Evolutionary conservation across 2,797 vertebrate genomes (phyloP), one percentile per base, ranked within the genome.

Genomic region (Lutjanus campechanus): DNA sequence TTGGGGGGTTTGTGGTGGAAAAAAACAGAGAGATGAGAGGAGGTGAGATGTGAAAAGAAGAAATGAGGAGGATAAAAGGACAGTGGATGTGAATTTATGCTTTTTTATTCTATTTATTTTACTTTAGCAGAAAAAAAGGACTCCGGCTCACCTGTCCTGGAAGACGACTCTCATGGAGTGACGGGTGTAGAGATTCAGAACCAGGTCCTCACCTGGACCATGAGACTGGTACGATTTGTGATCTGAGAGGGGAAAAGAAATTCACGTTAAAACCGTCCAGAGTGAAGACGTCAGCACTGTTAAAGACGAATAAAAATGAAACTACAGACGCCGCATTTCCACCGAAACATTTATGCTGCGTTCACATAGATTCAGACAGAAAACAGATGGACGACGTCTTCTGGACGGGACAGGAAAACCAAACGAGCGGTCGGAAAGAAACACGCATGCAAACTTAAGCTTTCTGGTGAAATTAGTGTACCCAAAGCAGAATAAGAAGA

Each of bases 161-260:
- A 93, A 94, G 29, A 93, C 70, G 53, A 95, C 79, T 12, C 83
- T 79, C 4, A 55, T 1, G 0, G 94, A 89, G 54, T 77, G 88
- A 1, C 6, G 2, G 0, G 91, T 95, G 85, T 89, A 22, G 1
- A 95, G 89, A 7, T 94, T 73, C 75, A 96, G 72, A 1, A 79
- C 62, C 60, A 95, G 17, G 20, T 93, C 84, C 17, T 82, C 68
- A 1, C 93, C 95, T 0, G 10, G 64, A 53, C 8, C 6, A 6
- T 22, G 81, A 0, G 5, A 20, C 72, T 50, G 12, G 0, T 1
- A 1, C 8, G 61, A 63, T 41, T 92, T 92, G 59, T 93, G 87
- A 56, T 94, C 95, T 95, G 16, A 66, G 22, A 62, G 9, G 29
- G 6, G 20, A 29, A 71, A 61, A 16, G 8, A 46, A 51, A 59